Evolutionary conservation across 2,113 vertebrate genomes (phyloP).

Genomic region (Gasterosteus nipponicus): DNA sequence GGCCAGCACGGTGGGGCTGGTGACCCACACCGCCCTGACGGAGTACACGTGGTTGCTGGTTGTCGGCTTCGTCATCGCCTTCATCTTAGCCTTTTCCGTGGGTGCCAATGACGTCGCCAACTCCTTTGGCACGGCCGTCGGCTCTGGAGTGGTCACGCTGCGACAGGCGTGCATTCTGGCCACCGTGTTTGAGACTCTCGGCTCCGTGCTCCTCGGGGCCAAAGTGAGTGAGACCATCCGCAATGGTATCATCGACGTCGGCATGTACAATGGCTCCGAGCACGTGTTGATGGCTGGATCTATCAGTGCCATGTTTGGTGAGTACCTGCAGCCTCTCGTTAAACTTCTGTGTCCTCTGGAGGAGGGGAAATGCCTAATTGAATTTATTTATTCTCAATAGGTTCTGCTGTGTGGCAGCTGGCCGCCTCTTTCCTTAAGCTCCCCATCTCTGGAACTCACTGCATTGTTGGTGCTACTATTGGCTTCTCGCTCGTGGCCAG

Average conservation of each 20-base stretch:
- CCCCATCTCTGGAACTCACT: constrained; percentile 98
- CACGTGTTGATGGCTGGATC: constrained; percentile 87
- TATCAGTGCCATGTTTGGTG: constrained; percentile 94
- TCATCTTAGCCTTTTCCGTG: constrained; percentile 95
- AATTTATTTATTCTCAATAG: constrained; percentile 69
- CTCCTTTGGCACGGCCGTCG: constrained; percentile 96
- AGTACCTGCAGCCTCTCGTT: constrained; percentile 67
- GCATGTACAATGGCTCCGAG: constrained; percentile 84
- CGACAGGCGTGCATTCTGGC: constrained; percentile 93
- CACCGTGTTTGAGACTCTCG: constrained; percentile 93
- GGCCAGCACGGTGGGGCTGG: constrained; percentile 23
- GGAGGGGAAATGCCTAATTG: background rate
- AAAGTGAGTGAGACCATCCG: constrained; percentile 98
- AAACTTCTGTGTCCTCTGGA: background rate
- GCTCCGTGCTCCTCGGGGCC: constrained; percentile 93
- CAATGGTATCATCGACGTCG: constrained; percentile 90
- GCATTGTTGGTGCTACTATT: constrained; percentile 98
- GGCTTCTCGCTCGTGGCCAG: constrained; percentile 91
- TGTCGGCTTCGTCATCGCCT: constrained; percentile 94
- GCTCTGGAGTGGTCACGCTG: constrained; percentile 94
- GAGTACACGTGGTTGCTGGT: constrained; percentile 88
- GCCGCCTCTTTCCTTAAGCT: constrained; percentile 95
- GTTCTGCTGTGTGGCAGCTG: constrained; percentile 97
- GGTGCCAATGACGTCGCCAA: constrained; percentile 98
- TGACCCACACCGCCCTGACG: background rate